Evolutionary conservation across 2,113 vertebrate genomes (phyloP), one percentile per base, ranked within the genome.

Genomic region (Pipra filicauda): DNA sequence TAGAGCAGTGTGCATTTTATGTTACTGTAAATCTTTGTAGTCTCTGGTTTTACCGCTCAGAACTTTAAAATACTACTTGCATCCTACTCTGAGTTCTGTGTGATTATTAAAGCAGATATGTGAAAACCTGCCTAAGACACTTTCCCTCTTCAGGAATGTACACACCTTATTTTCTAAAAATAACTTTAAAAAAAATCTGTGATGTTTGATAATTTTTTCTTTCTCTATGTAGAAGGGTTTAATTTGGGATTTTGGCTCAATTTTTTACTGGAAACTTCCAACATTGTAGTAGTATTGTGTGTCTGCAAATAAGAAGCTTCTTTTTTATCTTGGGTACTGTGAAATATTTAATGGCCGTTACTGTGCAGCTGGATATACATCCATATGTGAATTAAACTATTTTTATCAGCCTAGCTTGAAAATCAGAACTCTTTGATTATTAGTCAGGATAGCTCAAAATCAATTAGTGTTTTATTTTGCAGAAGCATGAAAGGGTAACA

Each of bases 351-450:
- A 96, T 97, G 85, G 91, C 69, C n/a, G 27, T 97, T 97, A 89
- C 96, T 96, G 74, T 96, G 89, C 93, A 97, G 84, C 94, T 95
- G 94, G 89, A 88, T 96, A 96, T 83, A 93, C 78, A 95, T 96
- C 95, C n/a, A 3, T 97, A 93, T 96, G 80, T 94, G 97, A 97
- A 98, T 97, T 81, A 91, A 97, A 87, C 92, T 97, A 16, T 97
- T 97, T 96, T 93, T 94, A 96, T 97, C 95, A 96, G 57, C 79
- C 91, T 85, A 87, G 87, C 91, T 94, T 93, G 79, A 95, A 96
- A 93, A 97, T 95, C 92, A 93, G 82, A 92, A 93, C 92, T 94
- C 92, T 92, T 96, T 95, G 75, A 93, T 94, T 89, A 72, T 94
- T 92, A 91, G 91, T 92, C 91, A 93, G 78, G 85, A 62, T 88